Conservation (phyloP, 2,888 invertebrate genomes). For the Morpho deidamia region DNA sequence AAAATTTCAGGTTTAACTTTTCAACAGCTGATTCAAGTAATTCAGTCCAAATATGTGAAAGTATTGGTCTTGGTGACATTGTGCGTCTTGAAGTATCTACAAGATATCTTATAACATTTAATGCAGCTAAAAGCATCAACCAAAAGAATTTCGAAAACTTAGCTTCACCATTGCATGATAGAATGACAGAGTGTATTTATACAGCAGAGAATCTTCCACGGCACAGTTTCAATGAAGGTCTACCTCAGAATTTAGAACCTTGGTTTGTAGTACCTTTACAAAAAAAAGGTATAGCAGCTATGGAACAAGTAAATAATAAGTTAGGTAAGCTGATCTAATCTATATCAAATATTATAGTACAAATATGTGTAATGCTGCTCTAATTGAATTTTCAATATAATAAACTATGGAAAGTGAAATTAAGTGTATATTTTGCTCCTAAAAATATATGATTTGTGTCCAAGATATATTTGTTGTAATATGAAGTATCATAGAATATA, state of each 20-base stretch:
- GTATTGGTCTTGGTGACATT: slow-evolving; percentile 87
- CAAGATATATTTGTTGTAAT: too few species aligned
- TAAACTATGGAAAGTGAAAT: too few species aligned
- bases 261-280: slow-evolving; percentile 93
- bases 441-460: too few species aligned
- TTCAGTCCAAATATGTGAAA: slow-evolving; percentile 95
- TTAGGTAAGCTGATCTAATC: slow-evolving; percentile 71
- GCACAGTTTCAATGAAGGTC: slow-evolving; percentile 82
- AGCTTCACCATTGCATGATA: slow-evolving; percentile 86
- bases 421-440: too few species aligned
- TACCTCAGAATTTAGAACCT: slow-evolving; percentile 80
- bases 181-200: slow-evolving; percentile 96
- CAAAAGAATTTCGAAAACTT: slow-evolving; percentile 60
- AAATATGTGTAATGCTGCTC: too few species aligned
- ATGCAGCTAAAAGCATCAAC: slow-evolving; percentile 47
- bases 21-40: slow-evolving; percentile 98
- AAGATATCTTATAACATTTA: slow-evolving; percentile 83
- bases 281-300: slow-evolving; percentile 85
- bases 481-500: too few species aligned
- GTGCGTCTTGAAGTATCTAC: slow-evolving; percentile 89
- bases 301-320: slow-evolving; percentile 88
- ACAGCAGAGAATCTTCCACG: slow-evolving; percentile 80
- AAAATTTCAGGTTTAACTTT: slow-evolving; percentile 87
- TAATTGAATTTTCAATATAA: too few species aligned
- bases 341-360: too few species aligned